These are phyloP conservation scores for Aporophyla lueneburgensis DNA, from an alignment of 2,888 invertebrate genomes.

Conservation along the genomic window DNA sequence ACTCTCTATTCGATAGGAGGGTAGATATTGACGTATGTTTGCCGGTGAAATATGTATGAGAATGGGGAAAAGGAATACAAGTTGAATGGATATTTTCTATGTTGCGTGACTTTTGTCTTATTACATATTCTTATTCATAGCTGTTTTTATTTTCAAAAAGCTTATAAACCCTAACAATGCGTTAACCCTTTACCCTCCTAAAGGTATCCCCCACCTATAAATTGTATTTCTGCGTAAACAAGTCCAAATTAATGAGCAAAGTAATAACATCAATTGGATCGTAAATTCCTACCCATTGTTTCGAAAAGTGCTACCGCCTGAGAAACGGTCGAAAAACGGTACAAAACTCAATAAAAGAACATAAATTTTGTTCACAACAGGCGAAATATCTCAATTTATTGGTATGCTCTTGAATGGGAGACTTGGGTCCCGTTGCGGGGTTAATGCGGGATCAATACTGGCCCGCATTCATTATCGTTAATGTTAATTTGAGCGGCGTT, in stretches of 20 bases:
- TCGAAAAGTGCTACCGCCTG: conserved; percentile 56
- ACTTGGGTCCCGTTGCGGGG: conserved; percentile 58
- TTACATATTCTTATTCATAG: not conserved
- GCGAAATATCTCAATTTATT: conserved; percentile 67
- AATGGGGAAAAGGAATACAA: conserved; percentile 28
- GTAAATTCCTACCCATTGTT: conserved; percentile 55
- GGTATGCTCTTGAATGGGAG: conserved; percentile 56
- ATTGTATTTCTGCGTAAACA: conserved; percentile 41
- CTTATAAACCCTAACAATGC: not conserved
- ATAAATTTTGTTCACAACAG: conserved; percentile 62
- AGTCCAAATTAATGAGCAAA: conserved; percentile 52
- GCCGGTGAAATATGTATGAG: conserved; percentile 57
- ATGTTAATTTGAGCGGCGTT: conserved; percentile 74
- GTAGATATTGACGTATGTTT: conserved; percentile 27
- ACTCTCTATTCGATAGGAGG: conserved; percentile 32
- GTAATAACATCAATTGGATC: conserved; percentile 53
- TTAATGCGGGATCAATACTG: conserved; percentile 75
- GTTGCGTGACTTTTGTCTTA: not conserved
- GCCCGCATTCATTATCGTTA: conserved; percentile 80
- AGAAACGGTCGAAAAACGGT: conserved; percentile 49
- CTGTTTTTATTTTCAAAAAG: not conserved
- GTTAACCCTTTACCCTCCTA: conserved; percentile 1
- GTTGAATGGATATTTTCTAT: conserved; percentile 20
- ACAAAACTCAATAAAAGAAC: conserved; percentile 57
- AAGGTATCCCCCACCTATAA: conserved; percentile 11